These are phyloP conservation scores for Calliphora vicina DNA, from an alignment of 1,140 invertebrate genomes.

Conservation along the genomic window DNA sequence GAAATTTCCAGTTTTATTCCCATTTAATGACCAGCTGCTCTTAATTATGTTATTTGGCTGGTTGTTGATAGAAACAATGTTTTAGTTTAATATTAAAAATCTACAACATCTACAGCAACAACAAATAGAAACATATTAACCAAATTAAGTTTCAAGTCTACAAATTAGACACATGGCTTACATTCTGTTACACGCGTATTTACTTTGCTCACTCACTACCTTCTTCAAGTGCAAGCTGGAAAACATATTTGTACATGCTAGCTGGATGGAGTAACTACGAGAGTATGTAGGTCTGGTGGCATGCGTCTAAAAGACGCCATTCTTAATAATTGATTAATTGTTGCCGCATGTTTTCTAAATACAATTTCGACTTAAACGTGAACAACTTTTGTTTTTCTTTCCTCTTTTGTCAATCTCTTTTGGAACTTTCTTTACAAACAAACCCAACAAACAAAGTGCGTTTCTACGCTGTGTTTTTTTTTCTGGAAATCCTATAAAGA, in stretches of 20 bases:
- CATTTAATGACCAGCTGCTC: background rate
- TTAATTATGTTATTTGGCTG: slow-evolving; percentile 7
- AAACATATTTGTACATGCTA: no score
- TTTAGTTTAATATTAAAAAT: background rate
- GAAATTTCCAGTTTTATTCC: slow-evolving; percentile 2
- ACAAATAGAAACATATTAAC: background rate
- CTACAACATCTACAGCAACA: background rate
- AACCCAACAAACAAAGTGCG: background rate
- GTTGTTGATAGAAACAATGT: background rate
- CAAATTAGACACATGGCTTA: slow-evolving; percentile 14
- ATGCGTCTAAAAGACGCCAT: slow-evolving; percentile 24
- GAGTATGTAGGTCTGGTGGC: background rate
- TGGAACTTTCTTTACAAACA: background rate
- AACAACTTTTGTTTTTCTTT: background rate
- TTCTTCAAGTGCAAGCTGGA: background rate
- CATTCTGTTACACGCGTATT: background rate
- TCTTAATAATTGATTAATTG: slow-evolving; percentile 26
- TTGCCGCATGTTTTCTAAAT: background rate
- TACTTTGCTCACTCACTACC: no score
- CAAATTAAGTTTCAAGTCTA: background rate
- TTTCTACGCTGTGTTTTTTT: no score
- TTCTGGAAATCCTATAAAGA: no score
- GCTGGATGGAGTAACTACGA: no score
- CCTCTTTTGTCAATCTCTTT: background rate
- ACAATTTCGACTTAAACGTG: background rate